Conservation (phyloP, 2,113 vertebrate genomes). For the Crotalus horridus region DNA sequence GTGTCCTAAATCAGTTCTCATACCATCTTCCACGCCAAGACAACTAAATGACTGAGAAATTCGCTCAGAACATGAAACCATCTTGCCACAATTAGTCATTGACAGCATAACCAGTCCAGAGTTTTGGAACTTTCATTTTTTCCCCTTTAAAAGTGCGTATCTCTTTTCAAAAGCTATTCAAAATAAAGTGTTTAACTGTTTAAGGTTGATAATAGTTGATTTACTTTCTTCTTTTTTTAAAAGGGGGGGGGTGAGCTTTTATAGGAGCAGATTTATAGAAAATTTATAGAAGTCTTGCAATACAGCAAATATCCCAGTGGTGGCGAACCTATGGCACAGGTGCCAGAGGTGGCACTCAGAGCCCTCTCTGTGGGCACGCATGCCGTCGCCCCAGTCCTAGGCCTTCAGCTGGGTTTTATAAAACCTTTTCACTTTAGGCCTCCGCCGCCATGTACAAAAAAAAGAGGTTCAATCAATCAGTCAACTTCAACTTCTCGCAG, state of each 20-base stretch:
- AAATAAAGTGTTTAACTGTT: not conserved
- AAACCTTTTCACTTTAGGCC: too few relatives aligned
- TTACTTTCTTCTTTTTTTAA: not conserved
- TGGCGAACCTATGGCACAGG: too few relatives aligned
- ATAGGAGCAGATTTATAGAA: not conserved
- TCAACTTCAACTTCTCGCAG: too few relatives aligned
- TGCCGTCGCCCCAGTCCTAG: too few relatives aligned
- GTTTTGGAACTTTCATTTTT: not conserved
- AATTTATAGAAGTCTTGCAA: not conserved
- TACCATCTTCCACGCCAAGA: not conserved
- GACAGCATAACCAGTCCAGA: not conserved
- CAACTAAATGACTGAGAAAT: not conserved
- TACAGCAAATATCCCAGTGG: not conserved
- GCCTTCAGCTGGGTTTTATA: too few relatives aligned
- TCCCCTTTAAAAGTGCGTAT: not conserved
- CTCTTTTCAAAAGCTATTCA: not conserved
- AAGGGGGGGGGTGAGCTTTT: not conserved
- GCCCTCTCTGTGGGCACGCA: too few relatives aligned
- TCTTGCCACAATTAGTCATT: not conserved
- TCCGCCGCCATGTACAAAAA: too few relatives aligned
- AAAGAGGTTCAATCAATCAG: too few relatives aligned
- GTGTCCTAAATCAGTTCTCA: not conserved
- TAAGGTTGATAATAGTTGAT: not conserved
- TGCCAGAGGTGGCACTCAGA: too few relatives aligned
- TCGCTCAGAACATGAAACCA: not conserved